Evolutionary conservation across 2,797 vertebrate genomes (phyloP), one percentile per base, ranked within the genome.

Genomic region (Distichodus sexfasciatus): DNA sequence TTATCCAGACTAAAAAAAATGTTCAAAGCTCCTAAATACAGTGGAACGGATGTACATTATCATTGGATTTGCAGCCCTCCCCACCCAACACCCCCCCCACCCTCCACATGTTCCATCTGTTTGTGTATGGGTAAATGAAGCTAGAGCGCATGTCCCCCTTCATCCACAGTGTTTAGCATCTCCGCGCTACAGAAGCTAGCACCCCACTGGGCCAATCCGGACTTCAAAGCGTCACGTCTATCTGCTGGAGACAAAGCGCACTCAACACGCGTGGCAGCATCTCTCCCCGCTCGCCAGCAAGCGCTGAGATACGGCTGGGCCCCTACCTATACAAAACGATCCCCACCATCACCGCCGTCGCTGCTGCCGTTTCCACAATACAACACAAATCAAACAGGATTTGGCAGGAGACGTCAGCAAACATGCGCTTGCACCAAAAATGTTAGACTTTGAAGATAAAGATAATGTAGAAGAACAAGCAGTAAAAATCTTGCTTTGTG

Each of bases 11-110:
- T 29, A 66, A 62, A 95, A 94, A 80, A 94, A 94, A 93, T 92
- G 90, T 97, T 97, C 94, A 98, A 98, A 98, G 95, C 94, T 90
- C 92, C 94, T 96, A 97, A 95, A 97, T 94, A 94, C 91, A 90
- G 91, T 92, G 93, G 94, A 97, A 97, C 95, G 97, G 94, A 98
- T 97, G 94, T 95, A 97, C 92, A 96, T 96, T 97, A 96, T 98
- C 95, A 95, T 92, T 94, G 94, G 93, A 94, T 96, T 94, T 92
- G 94, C 92, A n/a, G n/a, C n/a, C n/a, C n/a, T n/a, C n/a, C n/a
- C n/a, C n/a, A n/a, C n/a, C n/a, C n/a, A n/a, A n/a, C n/a, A n/a
- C n/a, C n/a, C n/a, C n/a, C n/a, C n/a, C n/a, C n/a, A n/a, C n/a
- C n/a, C n/a, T n/a, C 83, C 36, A 67, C 87, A 43, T 43, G 40